Evolutionary conservation across 2,113 vertebrate genomes (phyloP), one percentile per base, ranked within the genome.

Genomic region (Sporophila hypoxantha): DNA sequence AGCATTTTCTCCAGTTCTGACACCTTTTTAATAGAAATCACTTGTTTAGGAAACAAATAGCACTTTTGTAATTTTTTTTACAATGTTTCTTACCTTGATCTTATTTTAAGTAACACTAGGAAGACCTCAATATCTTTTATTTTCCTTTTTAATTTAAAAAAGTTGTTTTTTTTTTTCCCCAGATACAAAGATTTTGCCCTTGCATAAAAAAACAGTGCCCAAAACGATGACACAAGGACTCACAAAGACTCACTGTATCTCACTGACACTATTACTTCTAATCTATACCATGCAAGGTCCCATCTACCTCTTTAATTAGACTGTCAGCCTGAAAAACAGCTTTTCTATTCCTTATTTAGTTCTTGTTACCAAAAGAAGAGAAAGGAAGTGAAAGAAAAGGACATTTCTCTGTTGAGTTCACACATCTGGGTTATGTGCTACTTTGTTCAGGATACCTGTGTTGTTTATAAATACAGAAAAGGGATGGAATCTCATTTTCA

Each of bases 21-120:
- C 98, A 98, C 97, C 97, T 97, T 97, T 98, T 97, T 97, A 98
- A 98, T 98, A 98, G 97, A 98, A 98, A 98, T 97, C 96, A 98
- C 98, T 97, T 98, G 98, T 97, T 98, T 97, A 97, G 97, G 98
- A 98, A 98, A 98, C 98, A 99, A 98, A 98, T 97, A 97, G 97
- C 96, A 97, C 97, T 97, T 97, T 96, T 95, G 96, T 97, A 97
- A 92, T 85, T 90, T 91, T 93, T 98, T 95, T 91, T 98, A 98
- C 98, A 98, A 97, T 94, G 98, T 98, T 98, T 98, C 98, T 98
- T 97, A 97, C 96, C 96, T 97, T 97, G 96, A 97, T 97, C 97
- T 98, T 97, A 97, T 97, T 97, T 97, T 97, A 96, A 97, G 96
- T 97, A 97, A 98, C 97, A 98, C 97, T 97, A 98, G 97, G 97